Percentiles rank a stretch among this genome's conserved stretches.
Evolutionary conservation across 2,797 vertebrate genomes (phyloP).

Genomic region (Acomys russatus): DNA sequence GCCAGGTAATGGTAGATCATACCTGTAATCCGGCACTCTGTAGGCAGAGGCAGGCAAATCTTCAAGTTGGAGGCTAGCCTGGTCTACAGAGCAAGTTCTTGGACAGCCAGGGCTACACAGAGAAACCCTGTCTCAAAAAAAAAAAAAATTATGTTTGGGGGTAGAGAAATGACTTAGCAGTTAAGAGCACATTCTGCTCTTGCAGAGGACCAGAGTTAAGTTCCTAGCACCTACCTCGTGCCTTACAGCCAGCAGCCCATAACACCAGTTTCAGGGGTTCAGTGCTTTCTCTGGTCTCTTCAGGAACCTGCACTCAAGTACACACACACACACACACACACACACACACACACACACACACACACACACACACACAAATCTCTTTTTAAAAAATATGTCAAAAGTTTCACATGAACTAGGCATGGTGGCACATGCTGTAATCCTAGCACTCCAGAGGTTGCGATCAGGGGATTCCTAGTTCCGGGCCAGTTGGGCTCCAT

Average conservation of each 20-base stretch:
- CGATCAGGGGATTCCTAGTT: not conserved
- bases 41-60: not conserved
- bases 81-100: not conserved
- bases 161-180: not conserved
- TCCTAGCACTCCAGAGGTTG: not conserved
- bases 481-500: not conserved
- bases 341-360: no score
- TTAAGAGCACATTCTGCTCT: not conserved
- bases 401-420: not conserved
- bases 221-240: not conserved
- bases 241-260: not conserved
- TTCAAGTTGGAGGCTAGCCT: not conserved
- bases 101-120: not conserved
- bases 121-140: not conserved
- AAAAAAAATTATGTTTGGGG: not conserved
- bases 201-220: not conserved
- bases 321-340: not conserved
- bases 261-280: not conserved
- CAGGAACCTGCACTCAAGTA: not conserved
- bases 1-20: no score
- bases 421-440: not conserved
- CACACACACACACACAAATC: not conserved
- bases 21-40: not conserved
- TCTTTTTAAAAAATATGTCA: not conserved
- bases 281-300: not conserved